A percentile compares a stretch with the other conserved stretches of the same genome.
phyloP scores from a whole-genome alignment of 2,888 invertebrate genomes.

The Protodeltote pygarga region DNA sequence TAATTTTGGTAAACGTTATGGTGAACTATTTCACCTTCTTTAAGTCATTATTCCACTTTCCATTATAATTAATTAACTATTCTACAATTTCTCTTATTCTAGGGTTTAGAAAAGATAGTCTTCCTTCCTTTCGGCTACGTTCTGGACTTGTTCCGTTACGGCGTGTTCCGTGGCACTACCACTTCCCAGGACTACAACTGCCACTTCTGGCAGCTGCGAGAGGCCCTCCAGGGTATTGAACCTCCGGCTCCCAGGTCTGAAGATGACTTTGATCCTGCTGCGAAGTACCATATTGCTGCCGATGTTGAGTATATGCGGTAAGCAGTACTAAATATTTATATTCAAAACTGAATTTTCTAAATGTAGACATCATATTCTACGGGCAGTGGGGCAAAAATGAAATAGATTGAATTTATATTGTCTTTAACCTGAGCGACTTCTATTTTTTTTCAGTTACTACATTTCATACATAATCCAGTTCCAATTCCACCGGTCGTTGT shows the following conservation, averaged over 20 bases:
- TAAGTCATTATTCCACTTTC: too few species aligned
- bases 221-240: constrained; percentile 88
- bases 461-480: constrained; percentile 94
- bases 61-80: not conserved
- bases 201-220: constrained; percentile 88
- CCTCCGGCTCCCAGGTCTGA: constrained; percentile 88
- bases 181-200: constrained; percentile 88
- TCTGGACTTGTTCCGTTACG: constrained; percentile 90
- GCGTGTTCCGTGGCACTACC: constrained; percentile 88
- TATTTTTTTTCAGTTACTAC: constrained; percentile 85
- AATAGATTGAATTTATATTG: too few species aligned
- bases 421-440: not conserved
- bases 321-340: not conserved
- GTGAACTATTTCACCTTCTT: too few species aligned
- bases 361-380: too few species aligned
- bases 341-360: not conserved
- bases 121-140: constrained; percentile 90
- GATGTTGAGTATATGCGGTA: constrained; percentile 90
- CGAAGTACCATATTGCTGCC: constrained; percentile 90
- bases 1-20: too few species aligned
- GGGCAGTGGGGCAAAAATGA: too few species aligned
- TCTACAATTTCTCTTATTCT: constrained; percentile 41
- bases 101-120: constrained; percentile 90
- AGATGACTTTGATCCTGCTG: constrained; percentile 89
- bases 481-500: constrained; percentile 93